Percentiles rank a stretch among this genome's conserved stretches.
Conservation (phyloP, 1,140 invertebrate genomes). For the Lepidurus arcticus region DNA sequence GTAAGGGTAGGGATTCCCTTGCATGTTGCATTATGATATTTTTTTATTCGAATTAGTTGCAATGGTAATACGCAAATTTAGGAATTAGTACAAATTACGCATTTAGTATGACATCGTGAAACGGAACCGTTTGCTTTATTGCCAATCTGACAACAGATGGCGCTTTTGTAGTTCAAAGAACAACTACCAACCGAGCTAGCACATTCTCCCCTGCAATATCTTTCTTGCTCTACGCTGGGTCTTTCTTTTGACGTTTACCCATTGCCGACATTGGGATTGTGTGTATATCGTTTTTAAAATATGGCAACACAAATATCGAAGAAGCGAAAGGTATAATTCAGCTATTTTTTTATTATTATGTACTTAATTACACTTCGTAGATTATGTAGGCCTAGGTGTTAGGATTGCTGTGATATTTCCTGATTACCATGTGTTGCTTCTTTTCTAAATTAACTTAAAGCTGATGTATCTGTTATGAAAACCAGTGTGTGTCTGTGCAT, state of each 20-base stretch:
- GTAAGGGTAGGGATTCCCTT: too few species aligned
- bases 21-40: too few species aligned
- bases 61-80: too few species aligned
- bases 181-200: not conserved
- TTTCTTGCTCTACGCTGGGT: not conserved
- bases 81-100: too few species aligned
- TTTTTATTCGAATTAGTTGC: too few species aligned
- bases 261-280: not conserved
- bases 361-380: not conserved
- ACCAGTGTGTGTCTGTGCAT: not conserved
- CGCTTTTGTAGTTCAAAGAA: not conserved
- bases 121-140: too few species aligned
- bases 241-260: slow-evolving; percentile 9
- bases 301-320: slow-evolving; percentile 2
- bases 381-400: not conserved
- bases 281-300: slow-evolving; percentile 3
- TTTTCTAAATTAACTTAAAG: not conserved
- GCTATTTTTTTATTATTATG: not conserved
- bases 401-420: slow-evolving; percentile 8
- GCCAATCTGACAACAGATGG: not conserved
- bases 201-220: not conserved
- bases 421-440: not conserved
- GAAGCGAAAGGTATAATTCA: not conserved
- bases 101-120: too few species aligned
- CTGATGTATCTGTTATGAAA: not conserved